phyloP scores from a whole-genome alignment of 1,140 invertebrate species.

The Adoxophyes honmai region DNA sequence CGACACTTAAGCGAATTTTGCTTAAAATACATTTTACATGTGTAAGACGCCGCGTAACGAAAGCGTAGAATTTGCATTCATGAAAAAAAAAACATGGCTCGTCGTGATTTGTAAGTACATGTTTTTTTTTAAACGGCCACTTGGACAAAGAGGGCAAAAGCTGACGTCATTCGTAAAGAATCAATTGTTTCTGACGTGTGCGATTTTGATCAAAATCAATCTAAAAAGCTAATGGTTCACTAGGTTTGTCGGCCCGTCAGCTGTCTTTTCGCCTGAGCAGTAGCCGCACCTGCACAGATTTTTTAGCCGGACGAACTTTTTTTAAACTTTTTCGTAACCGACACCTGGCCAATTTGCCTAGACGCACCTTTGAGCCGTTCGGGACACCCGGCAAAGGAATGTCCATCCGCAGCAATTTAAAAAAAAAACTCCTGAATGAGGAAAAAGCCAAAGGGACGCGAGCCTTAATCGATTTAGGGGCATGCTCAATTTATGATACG shows the following conservation, averaged over 20 bases:
- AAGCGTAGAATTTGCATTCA: too few species aligned
- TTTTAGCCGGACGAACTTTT: slow-evolving; percentile 58
- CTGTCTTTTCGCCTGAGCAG: slow-evolving; percentile 61
- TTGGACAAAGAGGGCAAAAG: too few species aligned
- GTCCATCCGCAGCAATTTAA: slow-evolving; percentile 21
- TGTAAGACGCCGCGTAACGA: too few species aligned
- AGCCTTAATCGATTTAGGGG: background rate
- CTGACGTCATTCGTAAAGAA: too few species aligned
- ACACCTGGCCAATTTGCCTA: slow-evolving; percentile 60
- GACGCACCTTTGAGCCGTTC: slow-evolving; percentile 32
- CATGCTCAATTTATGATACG: background rate
- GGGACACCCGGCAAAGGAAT: slow-evolving; percentile 45
- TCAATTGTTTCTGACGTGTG: background rate
- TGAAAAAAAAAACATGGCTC: too few species aligned
- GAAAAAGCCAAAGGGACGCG: slow-evolving; percentile 13
- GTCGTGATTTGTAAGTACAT: too few species aligned
- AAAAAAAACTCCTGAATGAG: slow-evolving; percentile 27
- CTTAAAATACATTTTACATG: too few species aligned
- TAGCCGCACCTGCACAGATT: slow-evolving; percentile 63
- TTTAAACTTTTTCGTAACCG: slow-evolving; percentile 52
- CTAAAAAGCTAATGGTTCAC: slow-evolving; percentile 29
- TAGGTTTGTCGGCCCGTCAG: slow-evolving; percentile 44
- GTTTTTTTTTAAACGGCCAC: too few species aligned
- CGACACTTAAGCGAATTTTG: too few species aligned
- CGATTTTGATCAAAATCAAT: slow-evolving; percentile 1